Evolutionary conservation across 2,797 vertebrate genomes (phyloP), one percentile per base, ranked within the genome.

Genomic region (Hephaestus fuliginosus): DNA sequence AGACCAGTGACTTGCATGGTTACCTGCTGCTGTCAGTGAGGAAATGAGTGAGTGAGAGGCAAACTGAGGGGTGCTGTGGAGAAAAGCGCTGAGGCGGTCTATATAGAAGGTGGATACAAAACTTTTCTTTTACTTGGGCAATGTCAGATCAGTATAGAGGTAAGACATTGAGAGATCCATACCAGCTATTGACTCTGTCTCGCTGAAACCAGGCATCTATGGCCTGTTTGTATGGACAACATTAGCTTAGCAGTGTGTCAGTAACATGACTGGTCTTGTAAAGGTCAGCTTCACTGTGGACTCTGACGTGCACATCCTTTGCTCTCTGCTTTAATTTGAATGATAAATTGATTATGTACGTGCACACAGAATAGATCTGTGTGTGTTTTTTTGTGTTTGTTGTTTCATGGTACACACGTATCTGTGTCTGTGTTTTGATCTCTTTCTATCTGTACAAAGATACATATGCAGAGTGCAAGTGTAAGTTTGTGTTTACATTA

Each of bases 161-260:
- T 10, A 2, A 44, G 57, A 15, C 10, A 11, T 14, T n/a, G 13
- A 43, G 1, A 3, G 22, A 25, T 14, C 43, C 14, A 30, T 22
- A 15, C 11, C 4, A 58, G 41, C n/a, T 8, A 12, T 5, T 28
- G 18, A 36, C 43, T 49, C 10, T 30, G 3, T 28, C 17, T 17
- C 43, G 11, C 33, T 51, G 30, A 28, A 48, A 9, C 65, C 13
- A 9, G 18, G 9, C 0, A 18, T 20, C 52, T 22, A 6, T 65
- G 43, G 51, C 33, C 49, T 46, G 44, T 28, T 62, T n/a, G 33
- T 53, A 14, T 48, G 30, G n/a, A 43, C 44, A 18, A 7, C 18
- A 14, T 76, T 49, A 67, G 73, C 70, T 73, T 68, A 75, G 83
- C 75, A 43, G 48, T 51, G 43, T 69, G 36, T 41, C 55, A 33